Conservation (phyloP, 2,888 invertebrate species). For the Spicauda simplicius region DNA sequence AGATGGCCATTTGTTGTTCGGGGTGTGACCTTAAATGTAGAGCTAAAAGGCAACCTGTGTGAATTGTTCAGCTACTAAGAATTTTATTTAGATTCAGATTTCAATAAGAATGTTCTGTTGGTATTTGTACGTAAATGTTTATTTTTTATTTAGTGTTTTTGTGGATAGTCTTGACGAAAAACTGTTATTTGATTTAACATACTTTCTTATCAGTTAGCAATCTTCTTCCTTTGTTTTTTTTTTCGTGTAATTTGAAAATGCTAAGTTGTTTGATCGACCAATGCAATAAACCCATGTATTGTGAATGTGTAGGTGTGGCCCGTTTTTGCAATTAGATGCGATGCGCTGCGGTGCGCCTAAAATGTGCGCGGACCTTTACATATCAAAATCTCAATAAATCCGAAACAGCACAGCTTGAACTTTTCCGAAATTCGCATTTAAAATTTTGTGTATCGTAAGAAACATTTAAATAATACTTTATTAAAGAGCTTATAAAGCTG, state of each 20-base stretch:
- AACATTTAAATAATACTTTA: slow-evolving; percentile 14
- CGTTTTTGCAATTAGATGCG: slow-evolving; percentile 1
- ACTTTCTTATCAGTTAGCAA: too few species aligned
- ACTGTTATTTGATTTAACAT: too few species aligned
- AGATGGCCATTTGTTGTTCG: too few species aligned
- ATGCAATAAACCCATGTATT: background rate
- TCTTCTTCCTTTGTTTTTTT: too few species aligned
- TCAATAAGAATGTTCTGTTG: too few species aligned
- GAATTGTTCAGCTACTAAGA: too few species aligned
- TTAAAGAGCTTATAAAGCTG: slow-evolving; percentile 32
- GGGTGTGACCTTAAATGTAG: too few species aligned
- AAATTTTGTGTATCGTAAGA: slow-evolving; percentile 8
- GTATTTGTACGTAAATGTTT: too few species aligned
- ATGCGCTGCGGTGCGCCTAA: slow-evolving; percentile 6
- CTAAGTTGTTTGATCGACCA: background rate
- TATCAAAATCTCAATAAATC: slow-evolving; percentile 3
- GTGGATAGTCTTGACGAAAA: too few species aligned
- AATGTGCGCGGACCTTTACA: background rate
- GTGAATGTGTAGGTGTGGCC: background rate
- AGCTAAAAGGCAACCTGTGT: background rate
- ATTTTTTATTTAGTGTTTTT: too few species aligned
- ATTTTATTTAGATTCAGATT: too few species aligned
- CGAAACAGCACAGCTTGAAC: slow-evolving; percentile 18
- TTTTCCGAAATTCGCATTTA: slow-evolving; percentile 17
- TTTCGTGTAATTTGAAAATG: too few species aligned